Base-by-base conservation (phyloP, 2,797 vertebrate genomes). In the Stomatorhinus walkeri region DNA sequence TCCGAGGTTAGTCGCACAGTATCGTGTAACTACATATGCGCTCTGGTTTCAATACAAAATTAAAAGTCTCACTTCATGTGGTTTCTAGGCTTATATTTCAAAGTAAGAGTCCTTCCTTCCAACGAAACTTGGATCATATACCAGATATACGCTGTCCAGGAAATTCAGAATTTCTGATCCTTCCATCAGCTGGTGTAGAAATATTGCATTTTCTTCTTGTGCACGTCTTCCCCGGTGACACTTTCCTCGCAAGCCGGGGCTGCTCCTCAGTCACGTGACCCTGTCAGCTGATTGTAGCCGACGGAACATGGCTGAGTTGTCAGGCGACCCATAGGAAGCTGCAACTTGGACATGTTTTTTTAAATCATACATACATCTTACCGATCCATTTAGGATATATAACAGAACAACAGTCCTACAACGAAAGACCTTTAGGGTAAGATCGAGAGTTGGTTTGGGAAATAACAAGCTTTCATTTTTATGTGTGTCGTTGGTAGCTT, bases 271-370 rank as follows among this genome's bases (percentile, higher is more conserved):
- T 96, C 91, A 92, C 72, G 95, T 94, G 93, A 96, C 95, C 6
- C 3, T 92, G 94, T 96, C 96, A 96, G 95, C 95, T 96, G 95
- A 96, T 93, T 94, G 93, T 92, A 93, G 94, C 94, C 95, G 93
- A 94, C 93, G 90, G 94, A 96, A 96, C 93, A 96, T 96, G 95
- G 95, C 94, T 91, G 94, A 95, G 88, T 94, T 95, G 94, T 95
- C 93, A 95, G 94, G 95, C 94, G 93, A 93, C 93, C 94, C 87
- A 93, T 95, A 93, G 96, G 48, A 92, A 93, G 93, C 94, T 92
- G 93, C 91, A 91, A 90, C 89, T 46, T 83, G 64, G 46, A 88
- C 12, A 51, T 89, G 79, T 36, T 40, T 92, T 88, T 94, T 93
- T 43, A 92, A 92, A 9, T 46, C 93, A 92, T 92, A 93, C 10